Conservation (phyloP, 2,113 vertebrate species). For the Campylorhamphus procurvoides region DNA sequence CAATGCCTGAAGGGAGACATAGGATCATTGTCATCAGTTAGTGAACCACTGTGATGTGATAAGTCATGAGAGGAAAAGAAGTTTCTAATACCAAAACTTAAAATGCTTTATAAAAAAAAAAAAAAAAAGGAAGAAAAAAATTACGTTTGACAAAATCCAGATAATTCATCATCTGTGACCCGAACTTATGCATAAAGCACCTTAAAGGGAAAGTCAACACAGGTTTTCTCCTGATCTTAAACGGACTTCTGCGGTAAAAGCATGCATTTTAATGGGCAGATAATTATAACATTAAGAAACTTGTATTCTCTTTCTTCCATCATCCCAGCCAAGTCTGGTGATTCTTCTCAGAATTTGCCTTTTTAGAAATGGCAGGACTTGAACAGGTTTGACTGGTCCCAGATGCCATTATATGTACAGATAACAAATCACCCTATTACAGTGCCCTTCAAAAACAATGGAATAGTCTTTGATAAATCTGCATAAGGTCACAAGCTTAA, state of each 20-base stretch:
- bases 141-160: background rate
- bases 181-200: background rate
- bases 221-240: background rate
- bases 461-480: background rate
- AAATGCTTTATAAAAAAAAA: background rate
- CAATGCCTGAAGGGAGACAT: background rate
- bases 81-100: background rate
- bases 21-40: background rate
- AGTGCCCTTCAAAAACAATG: background rate
- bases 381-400: background rate
- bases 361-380: background rate
- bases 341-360: background rate
- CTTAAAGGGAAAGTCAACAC: background rate
- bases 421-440: background rate
- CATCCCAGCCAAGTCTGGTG: background rate
- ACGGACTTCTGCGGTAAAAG: background rate
- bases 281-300: background rate
- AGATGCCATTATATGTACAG: background rate
- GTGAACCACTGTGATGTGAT: background rate
- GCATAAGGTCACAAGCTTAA: background rate
- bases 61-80: background rate
- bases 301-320: background rate
- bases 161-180: background rate
- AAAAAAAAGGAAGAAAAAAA: background rate
- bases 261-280: background rate